A percentile compares a stretch with the other conserved stretches of the same genome.
Conservation (phyloP, 2,113 vertebrate genomes). For the Gopherus flavomarginatus region DNA sequence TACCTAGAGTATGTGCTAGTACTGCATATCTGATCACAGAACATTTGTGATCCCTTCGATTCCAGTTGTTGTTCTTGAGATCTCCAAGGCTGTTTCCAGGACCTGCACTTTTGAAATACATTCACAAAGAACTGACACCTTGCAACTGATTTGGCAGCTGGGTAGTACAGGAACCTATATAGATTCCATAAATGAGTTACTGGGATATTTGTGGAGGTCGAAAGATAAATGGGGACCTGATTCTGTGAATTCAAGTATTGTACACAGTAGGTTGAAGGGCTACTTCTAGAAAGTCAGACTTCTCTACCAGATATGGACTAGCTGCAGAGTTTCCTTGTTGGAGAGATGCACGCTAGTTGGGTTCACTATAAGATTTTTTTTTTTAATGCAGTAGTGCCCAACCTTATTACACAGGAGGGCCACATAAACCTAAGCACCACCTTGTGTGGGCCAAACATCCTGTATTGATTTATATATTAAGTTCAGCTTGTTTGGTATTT, state of each 20-base stretch:
- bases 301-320: no score
- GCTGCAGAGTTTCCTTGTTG: no score
- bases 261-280: background rate
- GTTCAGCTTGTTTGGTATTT: background rate
- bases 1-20: background rate
- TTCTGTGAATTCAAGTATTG: background rate
- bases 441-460: no score
- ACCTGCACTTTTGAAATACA: background rate
- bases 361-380: no score
- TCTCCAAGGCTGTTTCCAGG: background rate
- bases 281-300: no score
- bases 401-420: no score
- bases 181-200: background rate
- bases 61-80: background rate
- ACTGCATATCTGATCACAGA: accelerated
- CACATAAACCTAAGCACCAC: no score
- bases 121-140: background rate
- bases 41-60: background rate
- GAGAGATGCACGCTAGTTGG: no score
- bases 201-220: background rate
- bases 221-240: background rate
- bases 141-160: background rate
- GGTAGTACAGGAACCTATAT: background rate
- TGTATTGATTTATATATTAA: background rate
- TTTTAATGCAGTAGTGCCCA: no score